These are phyloP conservation scores for Candoia aspera DNA, from an alignment of 2,113 vertebrate genomes.

Conservation along the genomic window DNA sequence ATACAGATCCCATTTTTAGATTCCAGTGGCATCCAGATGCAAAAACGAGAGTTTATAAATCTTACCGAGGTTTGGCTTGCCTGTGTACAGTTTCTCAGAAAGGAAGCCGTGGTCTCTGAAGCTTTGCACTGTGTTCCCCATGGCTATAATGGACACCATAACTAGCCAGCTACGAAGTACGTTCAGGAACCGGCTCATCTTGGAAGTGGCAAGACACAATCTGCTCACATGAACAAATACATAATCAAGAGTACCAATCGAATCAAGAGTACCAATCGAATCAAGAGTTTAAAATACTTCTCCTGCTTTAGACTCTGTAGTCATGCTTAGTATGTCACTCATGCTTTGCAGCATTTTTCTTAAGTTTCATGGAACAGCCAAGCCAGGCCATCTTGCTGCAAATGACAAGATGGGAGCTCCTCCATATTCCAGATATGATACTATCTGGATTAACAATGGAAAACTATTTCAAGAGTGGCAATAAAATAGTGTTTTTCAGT, in stretches of 20 bases:
- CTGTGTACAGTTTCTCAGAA: conserved; percentile 93
- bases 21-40: not conserved
- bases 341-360: not conserved
- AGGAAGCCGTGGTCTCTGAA: conserved; percentile 94
- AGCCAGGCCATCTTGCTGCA: not conserved
- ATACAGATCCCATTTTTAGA: not conserved
- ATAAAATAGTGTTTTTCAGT: not conserved
- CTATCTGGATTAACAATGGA: not conserved
- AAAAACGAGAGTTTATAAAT: not conserved
- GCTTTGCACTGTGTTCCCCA: conserved; percentile 92
- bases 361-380: not conserved
- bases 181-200: conserved; percentile 90
- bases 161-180: conserved; percentile 93
- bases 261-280: too few relatives aligned
- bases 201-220: conserved; percentile 22
- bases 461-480: not conserved
- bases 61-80: conserved; percentile 87
- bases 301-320: not conserved
- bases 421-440: not conserved
- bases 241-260: conserved; percentile 8
- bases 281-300: not conserved
- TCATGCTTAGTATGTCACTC: not conserved
- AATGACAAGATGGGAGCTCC: not conserved
- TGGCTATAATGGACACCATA: conserved; percentile 91
- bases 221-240: conserved; percentile 42